Evolutionary conservation across 2,888 invertebrate genomes (phyloP), one percentile per base, ranked within the genome.

Genomic region (Mayetiola destructor): DNA sequence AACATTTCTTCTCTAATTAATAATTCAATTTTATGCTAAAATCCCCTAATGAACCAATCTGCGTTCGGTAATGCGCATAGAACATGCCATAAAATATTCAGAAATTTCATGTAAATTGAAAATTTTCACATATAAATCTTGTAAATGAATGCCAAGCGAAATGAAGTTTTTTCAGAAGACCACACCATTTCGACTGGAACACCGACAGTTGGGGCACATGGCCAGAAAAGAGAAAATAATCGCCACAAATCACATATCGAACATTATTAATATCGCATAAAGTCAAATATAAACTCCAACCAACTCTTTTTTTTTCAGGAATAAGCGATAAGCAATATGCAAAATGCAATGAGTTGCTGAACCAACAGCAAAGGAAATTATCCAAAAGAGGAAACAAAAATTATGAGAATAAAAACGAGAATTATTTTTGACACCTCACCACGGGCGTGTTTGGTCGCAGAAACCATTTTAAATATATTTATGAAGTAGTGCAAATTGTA

Each of bases 341-440:
- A 4, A 16, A 3, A 16, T 5, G 18, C 6, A 39, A 20, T 20
- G 39, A 10, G n/a, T 5, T n/a, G 4, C 5, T 36, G 36, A 12
- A 9, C 5, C 12, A 36, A 18, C 16, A 18, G 10, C 6, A 18
- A 27, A 16, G 16, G 48, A 48, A n/a, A 48, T 23, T 27, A 16
- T 8, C 3, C 23, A 48, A 27, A 1, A 14, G n/a, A 48, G 12
- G 2, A n/a, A 12, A 4, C 6, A 23, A 32, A 32, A 32, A 32
- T n/a, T n/a, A n/a, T n/a, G 32, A 42, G 14, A 23, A 48, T 27
- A 48, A 48, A 48, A 27, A n/a, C 48, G 14, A 48, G 27, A 48
- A 48, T 48, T 27, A 48, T 48, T 48, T 48, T 48, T 48, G 48
- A 48, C 48, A 48, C 48, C 48, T 48, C 48, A 27, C 48, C 48